Evolutionary conservation across 1,140 invertebrate species (phyloP), one percentile per base, ranked within the genome.

Genomic region (Pygmarrhopalites habei): DNA sequence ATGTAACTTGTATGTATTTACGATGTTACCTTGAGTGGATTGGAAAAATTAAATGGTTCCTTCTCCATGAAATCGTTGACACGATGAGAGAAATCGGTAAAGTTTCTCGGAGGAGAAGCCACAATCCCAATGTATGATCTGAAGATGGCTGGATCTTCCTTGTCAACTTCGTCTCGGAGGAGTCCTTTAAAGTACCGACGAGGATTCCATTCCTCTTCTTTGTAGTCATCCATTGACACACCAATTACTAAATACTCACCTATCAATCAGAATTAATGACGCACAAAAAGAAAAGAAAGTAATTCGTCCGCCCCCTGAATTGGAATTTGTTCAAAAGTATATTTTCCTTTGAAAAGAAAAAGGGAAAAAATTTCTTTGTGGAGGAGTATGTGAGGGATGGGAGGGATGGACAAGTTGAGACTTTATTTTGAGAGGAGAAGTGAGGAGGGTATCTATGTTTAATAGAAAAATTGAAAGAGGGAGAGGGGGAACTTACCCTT

Each of bases 171-270:
- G 62, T 86, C 84, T 41, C 82, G 76, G 35, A 90, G 77, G 1
- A 90, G 78, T 1, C 87, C 88, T 10, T 82, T 78, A 0, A 92
- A 80, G 77, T 89, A 92, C 59, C 84, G 85, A 30, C 82, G 79
- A 0, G 90, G 89, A 35, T 71, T 63, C 69, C 69, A 71, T 56
- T 84, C 80, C 2, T 83, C 79, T 2, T 81, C 75, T 68, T 91
- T 87, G 75, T 92, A 93, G 68, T 90, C 87, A 72, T 92, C 88
- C 1, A 90, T 84, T 72, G 95, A 90, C 3, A 97, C 86, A 15
- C 91, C 92, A 23, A 95, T 84, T 2, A 93, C 88, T 69, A 88
- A 88, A 74, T 95, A 95, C 74, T 94, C 86, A 0, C 90, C 89
- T 85, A 77, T 58, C 72, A 65, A 75, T n/a, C n/a, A n/a, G n/a